Evolutionary conservation across 2,113 vertebrate genomes (phyloP).

Genomic region (Carassius auratus): DNA sequence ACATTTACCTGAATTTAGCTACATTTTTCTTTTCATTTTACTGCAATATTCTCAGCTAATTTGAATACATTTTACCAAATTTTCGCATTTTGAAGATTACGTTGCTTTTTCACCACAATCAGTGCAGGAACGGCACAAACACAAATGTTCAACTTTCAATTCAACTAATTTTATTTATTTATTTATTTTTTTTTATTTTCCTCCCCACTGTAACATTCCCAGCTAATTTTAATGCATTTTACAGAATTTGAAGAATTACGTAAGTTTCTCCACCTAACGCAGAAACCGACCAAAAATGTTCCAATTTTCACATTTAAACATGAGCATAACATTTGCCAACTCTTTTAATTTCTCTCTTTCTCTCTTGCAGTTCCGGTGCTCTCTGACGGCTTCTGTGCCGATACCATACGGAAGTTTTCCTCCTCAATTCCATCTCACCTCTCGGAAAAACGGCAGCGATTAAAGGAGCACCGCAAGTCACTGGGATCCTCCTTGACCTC

Average conservation of each 20-base stretch:
- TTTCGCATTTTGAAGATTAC: background rate
- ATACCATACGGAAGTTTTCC: conserved; percentile 37
- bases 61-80: background rate
- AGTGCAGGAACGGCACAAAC: background rate
- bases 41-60: background rate
- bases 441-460: conserved; percentile 86
- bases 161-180: background rate
- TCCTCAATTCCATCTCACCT: conserved; percentile 73
- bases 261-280: background rate
- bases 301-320: background rate
- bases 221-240: background rate
- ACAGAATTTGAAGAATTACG: background rate
- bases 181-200: background rate
- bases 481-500: conserved; percentile 76
- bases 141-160: background rate
- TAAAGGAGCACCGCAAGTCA: conserved; percentile 86
- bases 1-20: background rate
- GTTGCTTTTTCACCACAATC: background rate
- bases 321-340: background rate
- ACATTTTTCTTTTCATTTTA: background rate
- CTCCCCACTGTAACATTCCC: background rate
- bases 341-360: conserved; percentile 60
- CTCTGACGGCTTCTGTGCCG: conserved; percentile 26
- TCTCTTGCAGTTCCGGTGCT: conserved; percentile 34
- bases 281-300: background rate